Base-by-base conservation (phyloP, 2,797 vertebrate species). In the Margarornis squamiger region DNA sequence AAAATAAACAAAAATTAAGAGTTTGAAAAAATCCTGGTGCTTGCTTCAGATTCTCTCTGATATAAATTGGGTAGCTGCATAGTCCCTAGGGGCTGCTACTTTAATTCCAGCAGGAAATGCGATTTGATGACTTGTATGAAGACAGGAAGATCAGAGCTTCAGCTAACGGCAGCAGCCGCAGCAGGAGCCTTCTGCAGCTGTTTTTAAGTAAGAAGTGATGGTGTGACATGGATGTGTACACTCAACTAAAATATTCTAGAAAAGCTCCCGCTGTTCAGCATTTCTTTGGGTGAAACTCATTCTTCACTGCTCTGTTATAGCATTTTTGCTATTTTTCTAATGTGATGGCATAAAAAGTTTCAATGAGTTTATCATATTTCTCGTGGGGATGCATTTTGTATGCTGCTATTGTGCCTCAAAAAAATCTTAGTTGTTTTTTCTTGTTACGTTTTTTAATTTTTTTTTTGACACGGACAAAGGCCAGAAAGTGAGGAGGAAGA, bases 111-210 rank as follows among this genome's bases (percentile, higher is more conserved):
- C 94, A 97, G 96, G 96, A 97, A 96, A 96, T 95, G 91, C 10
- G 75, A 88, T 92, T 95, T 97, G 96, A 96, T 97, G 96, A 96
- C 93, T 96, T 97, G 83, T 95, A 95, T 96, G 96, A 96, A 96
- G 96, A 94, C 95, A 97, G 95, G 96, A 96, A 97, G 96, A 97
- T 96, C 96, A 96, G 96, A 97, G 96, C 96, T 96, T 81, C 94
- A 95, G 95, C 95, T 96, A 95, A 95, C 36, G 38, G 95, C 95
- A 96, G 85, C 34, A 14, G 93, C 90, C 92, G 0, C 96, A 96
- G 96, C 96, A 94, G 95, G 96, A 96, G 94, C 81, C 95, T 94
- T 95, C 94, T 97, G 93, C 95, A 97, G 96, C 96, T 97, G 96
- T 87, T 97, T 95, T 95, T 92, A 96, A 96, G 96, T 95, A 96